Conservation (phyloP, 2,797 vertebrate genomes). For the Periparus ater region DNA sequence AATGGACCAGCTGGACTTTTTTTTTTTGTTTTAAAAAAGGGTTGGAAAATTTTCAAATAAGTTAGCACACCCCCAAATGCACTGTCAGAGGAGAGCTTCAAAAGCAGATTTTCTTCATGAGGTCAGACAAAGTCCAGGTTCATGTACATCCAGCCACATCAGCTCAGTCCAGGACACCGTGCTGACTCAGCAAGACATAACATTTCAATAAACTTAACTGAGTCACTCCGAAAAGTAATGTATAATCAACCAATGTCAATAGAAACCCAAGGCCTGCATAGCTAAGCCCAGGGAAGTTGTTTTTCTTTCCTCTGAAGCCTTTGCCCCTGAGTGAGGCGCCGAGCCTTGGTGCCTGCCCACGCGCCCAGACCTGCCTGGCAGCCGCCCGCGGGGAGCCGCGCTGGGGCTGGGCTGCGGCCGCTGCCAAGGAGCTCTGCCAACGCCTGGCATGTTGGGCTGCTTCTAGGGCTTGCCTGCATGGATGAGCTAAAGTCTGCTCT, state of each 20-base stretch:
- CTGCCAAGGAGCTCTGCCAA: accelerated
- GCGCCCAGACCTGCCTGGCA: accelerated
- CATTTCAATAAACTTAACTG: background rate
- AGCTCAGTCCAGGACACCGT: background rate
- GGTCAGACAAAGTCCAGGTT: background rate
- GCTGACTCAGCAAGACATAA: background rate
- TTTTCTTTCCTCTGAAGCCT: background rate
- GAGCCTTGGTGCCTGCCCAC: background rate
- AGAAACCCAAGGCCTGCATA: background rate
- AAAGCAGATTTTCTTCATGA: background rate
- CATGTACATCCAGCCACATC: background rate
- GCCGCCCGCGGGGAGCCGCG: accelerated
- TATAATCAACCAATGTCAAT: background rate
- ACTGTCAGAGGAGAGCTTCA: background rate
- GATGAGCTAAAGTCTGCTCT: background rate
- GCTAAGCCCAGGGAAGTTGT: background rate
- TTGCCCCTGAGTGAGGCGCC: background rate
- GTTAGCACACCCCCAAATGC: background rate
- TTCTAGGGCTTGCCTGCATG: background rate
- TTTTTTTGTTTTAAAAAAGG: background rate
- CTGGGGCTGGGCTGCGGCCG: background rate
- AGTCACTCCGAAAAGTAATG: background rate
- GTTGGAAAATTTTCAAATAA: background rate
- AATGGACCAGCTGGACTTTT: background rate
- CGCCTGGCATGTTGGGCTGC: accelerated